These are phyloP conservation scores for Corythornis vintsioides DNA, from an alignment of 2,113 vertebrate species.

Conservation along the genomic window DNA sequence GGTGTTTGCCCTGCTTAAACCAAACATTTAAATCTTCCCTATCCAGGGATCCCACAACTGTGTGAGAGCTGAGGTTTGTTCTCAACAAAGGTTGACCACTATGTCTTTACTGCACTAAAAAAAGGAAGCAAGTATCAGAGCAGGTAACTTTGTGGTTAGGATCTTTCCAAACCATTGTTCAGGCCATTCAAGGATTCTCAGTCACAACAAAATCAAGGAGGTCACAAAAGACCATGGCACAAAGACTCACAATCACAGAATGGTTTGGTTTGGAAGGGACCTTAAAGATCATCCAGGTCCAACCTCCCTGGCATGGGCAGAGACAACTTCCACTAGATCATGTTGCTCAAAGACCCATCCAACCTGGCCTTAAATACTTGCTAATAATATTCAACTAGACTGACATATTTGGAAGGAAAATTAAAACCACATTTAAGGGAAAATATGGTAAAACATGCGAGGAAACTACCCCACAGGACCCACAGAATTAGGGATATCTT, in stretches of 20 bases:
- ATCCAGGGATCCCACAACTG: slow-evolving; percentile 2
- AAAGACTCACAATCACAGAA: background rate
- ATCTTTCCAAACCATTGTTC: background rate
- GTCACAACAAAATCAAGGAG: background rate
- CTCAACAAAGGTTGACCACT: background rate
- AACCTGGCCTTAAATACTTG: background rate
- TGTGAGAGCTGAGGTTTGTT: background rate
- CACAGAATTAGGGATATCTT: background rate
- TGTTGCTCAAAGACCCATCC: background rate
- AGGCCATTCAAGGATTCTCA: background rate
- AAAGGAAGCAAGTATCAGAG: background rate
- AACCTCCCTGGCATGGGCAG: background rate
- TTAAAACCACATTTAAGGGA: background rate
- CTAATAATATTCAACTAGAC: background rate
- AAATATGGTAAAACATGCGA: background rate
- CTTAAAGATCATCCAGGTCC: background rate
- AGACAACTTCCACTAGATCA: background rate
- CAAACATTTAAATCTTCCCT: background rate
- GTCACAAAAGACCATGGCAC: background rate
- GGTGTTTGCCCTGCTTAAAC: background rate
- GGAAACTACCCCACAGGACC: background rate
- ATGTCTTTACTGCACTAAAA: background rate
- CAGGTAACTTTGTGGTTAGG: background rate
- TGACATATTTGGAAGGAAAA: background rate
- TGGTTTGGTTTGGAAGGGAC: background rate